A percentile compares a stretch with the other conserved stretches of the same genome.
Evolutionary conservation across 1,140 invertebrate species (phyloP).

Genomic region (Conus betulinus): DNA sequence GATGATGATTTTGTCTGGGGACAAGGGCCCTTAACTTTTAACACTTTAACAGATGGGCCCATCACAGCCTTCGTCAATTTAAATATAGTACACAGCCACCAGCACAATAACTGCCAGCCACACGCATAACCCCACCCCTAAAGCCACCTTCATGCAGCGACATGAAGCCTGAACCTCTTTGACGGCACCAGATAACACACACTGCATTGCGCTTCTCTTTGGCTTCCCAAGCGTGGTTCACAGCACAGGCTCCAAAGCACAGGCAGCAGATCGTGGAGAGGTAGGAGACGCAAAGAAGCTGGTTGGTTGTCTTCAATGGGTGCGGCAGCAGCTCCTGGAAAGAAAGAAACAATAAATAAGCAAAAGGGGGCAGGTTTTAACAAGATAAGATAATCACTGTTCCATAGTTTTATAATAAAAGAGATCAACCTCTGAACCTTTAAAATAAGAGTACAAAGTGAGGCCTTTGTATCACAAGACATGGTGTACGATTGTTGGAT

Average conservation of each 20-base stretch:
- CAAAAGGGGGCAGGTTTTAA: neutral
- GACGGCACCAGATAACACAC: neutral
- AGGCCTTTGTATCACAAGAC: no score
- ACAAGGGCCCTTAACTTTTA: no score
- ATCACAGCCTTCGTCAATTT: no score
- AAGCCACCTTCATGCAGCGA: neutral
- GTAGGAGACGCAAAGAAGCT: slow-evolving; percentile 1
- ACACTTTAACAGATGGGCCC: no score
- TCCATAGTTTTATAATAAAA: no score
- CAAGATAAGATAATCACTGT: no score
- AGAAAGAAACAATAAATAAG: neutral
- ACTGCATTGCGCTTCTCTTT: slow-evolving; percentile 8
- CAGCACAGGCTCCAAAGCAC: neutral
- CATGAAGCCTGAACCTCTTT: neutral
- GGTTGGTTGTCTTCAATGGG: slow-evolving; percentile 4
- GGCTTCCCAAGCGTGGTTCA: slow-evolving; percentile 17
- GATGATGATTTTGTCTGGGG: no score
- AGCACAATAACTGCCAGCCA: neutral
- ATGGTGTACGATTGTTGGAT: no score
- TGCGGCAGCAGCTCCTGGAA: neutral
- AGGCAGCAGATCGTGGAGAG: neutral
- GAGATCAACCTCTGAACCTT: no score
- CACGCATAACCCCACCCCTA: neutral
- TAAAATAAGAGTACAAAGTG: no score
- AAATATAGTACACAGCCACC: neutral